phyloP scores from a whole-genome alignment of 2,113 vertebrate species.

The Irena cyanogastra region DNA sequence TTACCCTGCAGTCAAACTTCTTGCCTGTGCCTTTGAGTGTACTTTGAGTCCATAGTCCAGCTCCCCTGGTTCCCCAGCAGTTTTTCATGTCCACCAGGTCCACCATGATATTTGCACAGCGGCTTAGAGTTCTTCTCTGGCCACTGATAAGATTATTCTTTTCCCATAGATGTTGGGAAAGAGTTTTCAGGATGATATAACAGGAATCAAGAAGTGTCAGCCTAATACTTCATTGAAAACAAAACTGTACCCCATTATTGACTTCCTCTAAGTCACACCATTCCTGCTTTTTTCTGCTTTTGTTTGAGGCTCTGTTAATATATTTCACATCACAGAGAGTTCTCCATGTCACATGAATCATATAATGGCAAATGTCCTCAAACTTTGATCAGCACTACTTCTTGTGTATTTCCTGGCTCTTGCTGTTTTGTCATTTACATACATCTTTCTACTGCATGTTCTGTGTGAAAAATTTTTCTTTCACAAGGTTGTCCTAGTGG shows the following conservation, averaged over 20 bases:
- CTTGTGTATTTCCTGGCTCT: neutral
- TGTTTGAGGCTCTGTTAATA: neutral
- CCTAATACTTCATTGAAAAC: neutral
- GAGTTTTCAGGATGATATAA: neutral
- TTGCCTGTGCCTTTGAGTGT: neutral
- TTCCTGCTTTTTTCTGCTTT: neutral
- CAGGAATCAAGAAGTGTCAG: neutral
- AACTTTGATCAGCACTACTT: neutral
- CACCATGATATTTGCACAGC: neutral
- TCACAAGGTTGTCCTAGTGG: neutral
- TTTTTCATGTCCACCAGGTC: neutral
- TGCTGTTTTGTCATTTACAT: neutral
- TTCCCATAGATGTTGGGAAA: neutral
- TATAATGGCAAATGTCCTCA: neutral
- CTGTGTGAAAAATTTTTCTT: neutral
- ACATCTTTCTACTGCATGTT: neutral
- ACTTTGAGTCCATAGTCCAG: neutral
- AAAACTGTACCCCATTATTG: neutral
- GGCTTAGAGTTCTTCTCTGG: neutral
- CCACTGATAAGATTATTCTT: neutral
- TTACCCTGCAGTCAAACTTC: neutral
- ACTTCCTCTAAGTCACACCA: neutral
- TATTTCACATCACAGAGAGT: neutral
- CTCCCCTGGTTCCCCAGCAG: neutral
- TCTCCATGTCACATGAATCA: neutral